Base-by-base conservation (phyloP, 2,797 vertebrate species). In the Anguilla megastoma region DNA sequence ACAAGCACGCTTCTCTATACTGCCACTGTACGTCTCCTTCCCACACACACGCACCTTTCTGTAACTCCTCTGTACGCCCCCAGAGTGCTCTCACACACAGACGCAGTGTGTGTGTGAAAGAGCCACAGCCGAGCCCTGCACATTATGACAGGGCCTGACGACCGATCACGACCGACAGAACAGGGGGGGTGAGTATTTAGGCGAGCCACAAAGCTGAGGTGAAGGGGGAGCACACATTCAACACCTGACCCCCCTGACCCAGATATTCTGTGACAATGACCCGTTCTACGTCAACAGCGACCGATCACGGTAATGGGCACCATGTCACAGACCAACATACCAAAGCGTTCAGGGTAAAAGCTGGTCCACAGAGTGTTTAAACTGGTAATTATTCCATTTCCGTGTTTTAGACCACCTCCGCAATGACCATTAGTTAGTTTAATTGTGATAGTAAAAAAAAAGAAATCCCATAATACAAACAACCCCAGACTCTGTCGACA, bases 221-320 rank as follows among this genome's bases (percentile, higher is more conserved):
- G 85, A 36, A 36, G 36, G 36, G 36, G 36, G 36, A 36, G 36
- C 36, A 52, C 66, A 52, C 58, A 86, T 76, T 74, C n/a, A 48
- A 54, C 85, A 86, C 85, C 21, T 45, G 30, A 52, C 83, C 14
- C 83, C 52, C 83, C 83, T 84, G 7, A n/a, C 60, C 33, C 63
- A 21, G 63, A 50, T 18, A 24, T 12, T 14, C 21, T 4, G 85
- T 21, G 45, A 27, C 50, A 87, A 12, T 74, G 18, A 21, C 74
- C 10, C 45, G 41, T 36, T 27, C 50, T 36, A 87, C 84, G 33
- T 27, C 76, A 27, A 14, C 63, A 69, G 63, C 12, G 12, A 9
- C 50, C 50, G 50, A 36, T 36, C 36, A 36, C 36, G 36, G 36
- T 0, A 54, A 54, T 54, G 52, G 14, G 0, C 52, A 54, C 52